Conservation (phyloP, 1,140 invertebrate genomes). For the Heliconius eleuchia region DNA sequence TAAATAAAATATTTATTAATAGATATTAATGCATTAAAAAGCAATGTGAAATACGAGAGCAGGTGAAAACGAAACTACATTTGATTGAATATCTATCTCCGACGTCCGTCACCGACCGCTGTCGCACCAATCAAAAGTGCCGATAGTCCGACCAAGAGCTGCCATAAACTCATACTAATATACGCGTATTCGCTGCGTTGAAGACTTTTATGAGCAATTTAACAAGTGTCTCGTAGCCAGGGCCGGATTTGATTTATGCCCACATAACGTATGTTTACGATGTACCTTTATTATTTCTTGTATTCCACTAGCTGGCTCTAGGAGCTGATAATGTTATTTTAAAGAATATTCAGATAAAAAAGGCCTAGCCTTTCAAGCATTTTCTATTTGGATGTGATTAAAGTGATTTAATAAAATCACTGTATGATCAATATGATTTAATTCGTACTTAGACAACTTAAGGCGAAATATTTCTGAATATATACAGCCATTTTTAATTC, state of each 20-base stretch:
- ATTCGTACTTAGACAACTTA: neutral
- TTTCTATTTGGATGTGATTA: slow-evolving; percentile 39
- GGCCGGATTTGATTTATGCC: slow-evolving; percentile 69
- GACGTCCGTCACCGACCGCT: slow-evolving; percentile 1
- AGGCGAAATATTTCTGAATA: neutral
- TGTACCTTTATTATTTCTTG: slow-evolving; percentile 70
- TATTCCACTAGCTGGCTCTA: slow-evolving; percentile 61
- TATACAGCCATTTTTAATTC: neutral
- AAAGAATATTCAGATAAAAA: slow-evolving; percentile 51
- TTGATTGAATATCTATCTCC: slow-evolving; percentile 21
- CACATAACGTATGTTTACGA: slow-evolving; percentile 70
- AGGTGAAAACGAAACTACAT: slow-evolving; percentile 15
- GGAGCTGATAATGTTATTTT: slow-evolving; percentile 69
- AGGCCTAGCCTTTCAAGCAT: slow-evolving; percentile 35
- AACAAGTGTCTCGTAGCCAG: slow-evolving; percentile 71
- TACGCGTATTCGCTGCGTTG: slow-evolving; percentile 66
- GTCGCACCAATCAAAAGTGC: slow-evolving; percentile 49
- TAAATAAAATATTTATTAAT: no score
- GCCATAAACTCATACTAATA: slow-evolving; percentile 69
- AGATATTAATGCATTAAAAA: neutral
- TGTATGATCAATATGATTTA: neutral
- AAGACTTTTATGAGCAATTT: slow-evolving; percentile 76
- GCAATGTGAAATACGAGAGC: neutral
- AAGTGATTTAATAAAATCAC: slow-evolving; percentile 40
- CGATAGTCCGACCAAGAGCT: slow-evolving; percentile 45